Percentiles rank a stretch among this genome's conserved stretches.
Evolutionary conservation across 1,140 invertebrate genomes (phyloP).

Genomic region (Brachionus paranguensis): DNA sequence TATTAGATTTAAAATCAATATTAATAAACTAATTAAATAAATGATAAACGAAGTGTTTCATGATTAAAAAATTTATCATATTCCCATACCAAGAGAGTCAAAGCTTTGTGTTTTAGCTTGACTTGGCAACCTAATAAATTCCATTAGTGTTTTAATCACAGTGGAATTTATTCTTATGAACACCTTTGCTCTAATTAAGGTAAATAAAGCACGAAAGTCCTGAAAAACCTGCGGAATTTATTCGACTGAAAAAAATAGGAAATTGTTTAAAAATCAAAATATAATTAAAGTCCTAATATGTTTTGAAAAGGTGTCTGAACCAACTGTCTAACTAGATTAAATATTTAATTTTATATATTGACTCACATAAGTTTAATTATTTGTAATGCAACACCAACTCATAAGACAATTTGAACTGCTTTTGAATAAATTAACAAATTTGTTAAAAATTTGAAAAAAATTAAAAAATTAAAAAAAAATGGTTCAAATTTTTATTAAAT

Average conservation of each 20-base stretch:
- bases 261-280: not conserved
- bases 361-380: not conserved
- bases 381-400: not conserved
- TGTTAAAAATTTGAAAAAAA: not conserved
- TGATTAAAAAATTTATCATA: not conserved
- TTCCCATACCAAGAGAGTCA: not conserved
- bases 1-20: not conserved
- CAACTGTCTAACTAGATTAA: not conserved
- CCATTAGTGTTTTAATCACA: not conserved
- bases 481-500: conserved; percentile 37
- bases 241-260: not conserved
- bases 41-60: not conserved
- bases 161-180: not conserved
- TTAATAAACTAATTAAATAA: conserved; percentile 24
- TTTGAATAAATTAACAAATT: not conserved
- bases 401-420: not conserved
- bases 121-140: not conserved
- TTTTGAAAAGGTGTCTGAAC: not conserved
- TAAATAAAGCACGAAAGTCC: not conserved
- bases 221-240: not conserved
- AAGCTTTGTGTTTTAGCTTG: not conserved
- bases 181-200: not conserved
- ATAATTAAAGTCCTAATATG: not conserved
- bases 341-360: not conserved
- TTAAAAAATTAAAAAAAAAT: conserved; percentile 19